A percentile compares a stretch with the other conserved stretches of the same genome.
These are phyloP conservation scores for Adrianichthys oophorus DNA, from an alignment of 2,797 vertebrate species.

Conservation along the genomic window DNA sequence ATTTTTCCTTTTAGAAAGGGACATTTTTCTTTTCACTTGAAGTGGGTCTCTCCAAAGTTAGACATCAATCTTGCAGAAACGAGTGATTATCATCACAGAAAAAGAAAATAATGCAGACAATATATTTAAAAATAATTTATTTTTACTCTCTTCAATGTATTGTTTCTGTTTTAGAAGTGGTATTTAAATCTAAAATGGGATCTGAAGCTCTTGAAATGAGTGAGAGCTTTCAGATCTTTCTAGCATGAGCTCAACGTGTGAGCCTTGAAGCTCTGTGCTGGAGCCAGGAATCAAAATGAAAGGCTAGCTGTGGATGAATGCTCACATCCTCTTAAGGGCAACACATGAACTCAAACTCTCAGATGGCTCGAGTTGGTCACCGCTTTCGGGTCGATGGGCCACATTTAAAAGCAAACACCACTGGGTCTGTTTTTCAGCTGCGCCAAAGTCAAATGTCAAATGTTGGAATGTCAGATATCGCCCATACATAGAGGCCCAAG, in stretches of 20 bases:
- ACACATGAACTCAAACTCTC: conserved; percentile 14
- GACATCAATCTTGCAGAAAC: conserved; percentile 20
- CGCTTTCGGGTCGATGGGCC: conserved; percentile 9
- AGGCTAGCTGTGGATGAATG: conserved; percentile 13
- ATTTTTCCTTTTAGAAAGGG: conserved; percentile 10
- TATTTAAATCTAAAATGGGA: conserved; percentile 10
- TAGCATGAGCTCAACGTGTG: conserved; percentile 13
- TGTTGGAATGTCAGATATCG: conserved; percentile 15
- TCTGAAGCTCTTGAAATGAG: conserved; percentile 20
- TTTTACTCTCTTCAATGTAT: conserved; percentile 17
- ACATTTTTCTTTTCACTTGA: conserved; percentile 23
- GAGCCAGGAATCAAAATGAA: conserved; percentile 22
- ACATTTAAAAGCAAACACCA: conserved; percentile 34
- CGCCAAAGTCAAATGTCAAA: conserved; percentile 18
- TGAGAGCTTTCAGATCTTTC: conserved; percentile 25
- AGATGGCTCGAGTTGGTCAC: conserved; percentile 8
- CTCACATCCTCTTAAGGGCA: conserved; percentile 22
- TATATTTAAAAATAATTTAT: conserved; percentile 19
- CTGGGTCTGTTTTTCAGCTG: conserved; percentile 7
- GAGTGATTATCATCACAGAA: conserved; percentile 30
- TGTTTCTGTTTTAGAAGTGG: not conserved
- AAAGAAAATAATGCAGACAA: conserved; percentile 7
- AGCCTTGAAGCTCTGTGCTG: conserved; percentile 18
- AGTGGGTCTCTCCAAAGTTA: conserved; percentile 32
- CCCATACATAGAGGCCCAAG: not conserved